Evolutionary conservation across 2,888 invertebrate genomes (phyloP), one percentile per base, ranked within the genome.

Genomic region (Coleophora flavipennella): DNA sequence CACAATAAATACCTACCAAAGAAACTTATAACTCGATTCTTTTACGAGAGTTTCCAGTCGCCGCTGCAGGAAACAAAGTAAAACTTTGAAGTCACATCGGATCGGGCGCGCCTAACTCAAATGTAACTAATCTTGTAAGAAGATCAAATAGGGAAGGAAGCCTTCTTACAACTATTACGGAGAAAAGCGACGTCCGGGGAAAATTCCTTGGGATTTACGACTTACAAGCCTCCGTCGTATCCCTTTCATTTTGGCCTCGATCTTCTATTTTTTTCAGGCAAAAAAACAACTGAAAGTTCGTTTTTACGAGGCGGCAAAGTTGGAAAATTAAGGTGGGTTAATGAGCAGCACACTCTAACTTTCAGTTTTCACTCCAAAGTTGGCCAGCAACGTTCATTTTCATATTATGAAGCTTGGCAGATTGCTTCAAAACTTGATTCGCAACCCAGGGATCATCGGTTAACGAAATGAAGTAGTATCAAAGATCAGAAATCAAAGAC

Each of bases 111-210:
- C 35, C 38, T 31, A 31, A 43, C 40, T 43, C 35, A 25, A 40
- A 33, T 38, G 43, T 40, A 43, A 43, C 38, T 43, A 43, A 43
- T 43, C 43, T 43, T 35, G 38, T 29, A 12, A 27, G 40, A 33
- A 43, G 38, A 43, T 40, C 40, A 43, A 43, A 43, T 43, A 29
- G 40, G 40, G 38, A 35, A 43, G 40, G 38, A 35, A 43, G 42
- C 39, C 33, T 36, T 42, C 39, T 39, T 39, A 39, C 42, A 36
- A 39, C 39, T 42, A 42, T 42, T 39, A 42, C 36, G 33, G 14
- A 35, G 35, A 32, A 35, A 27, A 13, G 9, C 20, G 32, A 32
- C 35, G 35, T 26, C 35, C 31, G 35, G 43, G 40, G 40, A 40
- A 38, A 31, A 33, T 40, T 40, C 40, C 33, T 33, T 20, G 43